phyloP scores from a whole-genome alignment of 2,797 vertebrate species.

The Uromys caudimaculatus region DNA sequence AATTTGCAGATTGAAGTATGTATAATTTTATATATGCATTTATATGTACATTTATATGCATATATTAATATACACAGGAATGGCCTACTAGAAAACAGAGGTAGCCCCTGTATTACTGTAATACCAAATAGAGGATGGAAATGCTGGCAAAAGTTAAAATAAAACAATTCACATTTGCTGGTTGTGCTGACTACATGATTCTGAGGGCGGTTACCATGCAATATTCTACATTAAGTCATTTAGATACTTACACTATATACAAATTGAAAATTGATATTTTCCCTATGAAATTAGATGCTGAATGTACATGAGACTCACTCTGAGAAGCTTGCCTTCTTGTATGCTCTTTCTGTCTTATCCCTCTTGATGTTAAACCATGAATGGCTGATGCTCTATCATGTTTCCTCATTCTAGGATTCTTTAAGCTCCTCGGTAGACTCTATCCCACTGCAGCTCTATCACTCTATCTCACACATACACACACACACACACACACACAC shows the following conservation, averaged over 20 bases:
- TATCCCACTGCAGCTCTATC: neutral
- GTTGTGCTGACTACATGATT: slow-evolving; percentile 61
- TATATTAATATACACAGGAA: neutral
- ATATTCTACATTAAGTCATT: neutral
- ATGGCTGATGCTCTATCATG: accelerated
- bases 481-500: neutral
- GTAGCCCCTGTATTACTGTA: neutral
- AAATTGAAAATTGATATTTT: neutral
- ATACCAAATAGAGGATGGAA: neutral
- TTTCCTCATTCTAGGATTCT: neutral
- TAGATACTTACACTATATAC: neutral
- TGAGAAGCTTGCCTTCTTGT: neutral
- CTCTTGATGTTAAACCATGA: neutral
- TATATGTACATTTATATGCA: neutral
- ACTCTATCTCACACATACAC: neutral
- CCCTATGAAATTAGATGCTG: slow-evolving; percentile 51
- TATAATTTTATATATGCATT: neutral
- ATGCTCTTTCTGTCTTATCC: neutral
- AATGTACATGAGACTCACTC: neutral
- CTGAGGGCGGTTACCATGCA: neutral
- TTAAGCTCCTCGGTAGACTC: neutral
- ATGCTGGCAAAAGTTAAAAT: neutral
- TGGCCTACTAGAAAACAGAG: neutral
- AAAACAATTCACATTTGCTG: neutral
- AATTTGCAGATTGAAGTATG: slow-evolving; percentile 1